phyloP scores from a whole-genome alignment of 2,113 vertebrate genomes.

The Perca flavescens region DNA sequence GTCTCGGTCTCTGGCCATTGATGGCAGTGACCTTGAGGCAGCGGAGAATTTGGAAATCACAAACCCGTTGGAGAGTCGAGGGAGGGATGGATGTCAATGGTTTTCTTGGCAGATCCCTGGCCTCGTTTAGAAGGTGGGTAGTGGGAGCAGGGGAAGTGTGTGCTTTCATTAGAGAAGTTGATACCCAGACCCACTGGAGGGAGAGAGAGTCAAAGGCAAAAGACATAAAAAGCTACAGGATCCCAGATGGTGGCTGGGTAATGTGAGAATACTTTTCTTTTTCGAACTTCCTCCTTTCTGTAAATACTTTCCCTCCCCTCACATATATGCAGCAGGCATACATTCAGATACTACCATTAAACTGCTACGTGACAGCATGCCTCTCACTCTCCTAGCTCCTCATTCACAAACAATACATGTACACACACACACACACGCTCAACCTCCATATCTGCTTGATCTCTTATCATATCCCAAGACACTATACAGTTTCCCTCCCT shows the following conservation, averaged over 20 bases:
- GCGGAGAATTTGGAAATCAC: slow-evolving; percentile 64
- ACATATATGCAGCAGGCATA: neutral
- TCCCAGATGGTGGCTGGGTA: slow-evolving; percentile 22
- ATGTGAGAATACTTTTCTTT: slow-evolving; percentile 26
- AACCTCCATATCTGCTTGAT: slow-evolving; percentile 47
- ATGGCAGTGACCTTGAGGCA: slow-evolving; percentile 71
- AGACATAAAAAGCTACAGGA: slow-evolving; percentile 40
- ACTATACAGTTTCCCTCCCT: slow-evolving; percentile 58
- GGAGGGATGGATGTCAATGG: slow-evolving; percentile 64
- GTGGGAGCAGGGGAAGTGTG: slow-evolving; percentile 39
- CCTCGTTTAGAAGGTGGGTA: slow-evolving; percentile 59
- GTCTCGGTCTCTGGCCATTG: slow-evolving; percentile 11
- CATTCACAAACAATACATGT: slow-evolving; percentile 55
- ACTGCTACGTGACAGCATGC: neutral
- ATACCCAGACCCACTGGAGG: slow-evolving; percentile 88
- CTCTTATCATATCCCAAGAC: slow-evolving; percentile 65
- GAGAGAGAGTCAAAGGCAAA: slow-evolving; percentile 38
- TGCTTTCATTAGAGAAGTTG: slow-evolving; percentile 87
- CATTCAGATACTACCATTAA: slow-evolving; percentile 7
- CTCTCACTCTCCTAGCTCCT: slow-evolving; percentile 30
- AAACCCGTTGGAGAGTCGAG: slow-evolving; percentile 55
- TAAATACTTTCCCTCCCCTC: neutral
- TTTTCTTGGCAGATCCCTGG: slow-evolving; percentile 38
- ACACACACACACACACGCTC: slow-evolving; percentile 32
- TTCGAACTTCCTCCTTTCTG: neutral